Conservation (phyloP, 2,797 vertebrate species). For the Lerista edwardsae region DNA sequence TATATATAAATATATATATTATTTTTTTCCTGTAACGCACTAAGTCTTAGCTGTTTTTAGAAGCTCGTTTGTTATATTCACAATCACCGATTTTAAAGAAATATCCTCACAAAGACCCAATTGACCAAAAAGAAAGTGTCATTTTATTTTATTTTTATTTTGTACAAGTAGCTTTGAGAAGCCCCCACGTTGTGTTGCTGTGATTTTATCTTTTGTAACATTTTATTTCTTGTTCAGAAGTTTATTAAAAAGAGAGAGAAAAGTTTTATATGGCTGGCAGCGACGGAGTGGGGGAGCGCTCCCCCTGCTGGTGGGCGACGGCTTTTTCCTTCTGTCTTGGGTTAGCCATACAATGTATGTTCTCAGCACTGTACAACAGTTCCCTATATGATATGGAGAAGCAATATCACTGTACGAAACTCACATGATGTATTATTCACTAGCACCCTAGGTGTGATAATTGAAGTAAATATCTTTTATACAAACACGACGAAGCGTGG, state of each 20-base stretch:
- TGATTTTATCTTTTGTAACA: constrained; percentile 81
- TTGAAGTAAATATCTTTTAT: constrained; percentile 99
- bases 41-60: constrained; percentile 85
- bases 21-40: constrained; percentile 80
- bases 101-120: constrained; percentile 80
- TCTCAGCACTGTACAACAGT: constrained; percentile 99
- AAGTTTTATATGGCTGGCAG: constrained; percentile 80
- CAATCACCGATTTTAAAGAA: constrained; percentile 77
- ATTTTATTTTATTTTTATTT: constrained; percentile 55
- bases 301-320: constrained; percentile 76
- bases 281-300: constrained; percentile 71
- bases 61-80: constrained; percentile 80
- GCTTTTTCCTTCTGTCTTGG: constrained; percentile 81
- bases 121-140: constrained; percentile 82
- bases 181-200: constrained; percentile 81
- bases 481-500: constrained; percentile 92
- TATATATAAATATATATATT: constrained; percentile 46
- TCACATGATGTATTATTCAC: constrained; percentile 99
- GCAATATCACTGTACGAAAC: constrained; percentile 99
- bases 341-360: constrained; percentile 94
- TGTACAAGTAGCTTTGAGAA: constrained; percentile 84
- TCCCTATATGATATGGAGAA: constrained; percentile 99
- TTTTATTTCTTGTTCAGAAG: constrained; percentile 80
- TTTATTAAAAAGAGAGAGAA: constrained; percentile 78
- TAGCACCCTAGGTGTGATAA: constrained; percentile 99